These are phyloP conservation scores for Corbicula japonica DNA, from an alignment of 2,888 invertebrate genomes.

Conservation along the genomic window DNA sequence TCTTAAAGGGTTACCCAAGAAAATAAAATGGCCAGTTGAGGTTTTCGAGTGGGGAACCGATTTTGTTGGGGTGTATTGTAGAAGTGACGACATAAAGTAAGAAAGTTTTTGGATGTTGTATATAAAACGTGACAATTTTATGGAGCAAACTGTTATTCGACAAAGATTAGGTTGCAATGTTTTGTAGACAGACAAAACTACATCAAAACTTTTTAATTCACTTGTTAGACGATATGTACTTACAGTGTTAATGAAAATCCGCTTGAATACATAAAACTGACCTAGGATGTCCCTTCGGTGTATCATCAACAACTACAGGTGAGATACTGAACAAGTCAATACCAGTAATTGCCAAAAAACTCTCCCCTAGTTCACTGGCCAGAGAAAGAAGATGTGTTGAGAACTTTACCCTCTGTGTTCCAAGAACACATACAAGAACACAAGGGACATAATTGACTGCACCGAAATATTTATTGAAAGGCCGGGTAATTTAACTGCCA, in stretches of 20 bases:
- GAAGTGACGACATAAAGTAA: not conserved
- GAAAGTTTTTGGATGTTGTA: conserved; percentile 16
- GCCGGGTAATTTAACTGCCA: conserved; percentile 1
- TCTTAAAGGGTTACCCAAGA: not conserved
- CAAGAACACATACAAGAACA: too few relatives aligned
- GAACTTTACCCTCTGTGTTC: conserved; percentile 2
- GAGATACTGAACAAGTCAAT: conserved; percentile 2
- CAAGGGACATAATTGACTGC: not conserved
- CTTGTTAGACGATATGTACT: not conserved
- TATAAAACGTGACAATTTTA: conserved; percentile 1
- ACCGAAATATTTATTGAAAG: conserved; percentile 1
- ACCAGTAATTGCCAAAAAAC: conserved; percentile 1
- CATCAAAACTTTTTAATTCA: not conserved
- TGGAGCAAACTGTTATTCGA: not conserved
- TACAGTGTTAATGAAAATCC: conserved; percentile 11
- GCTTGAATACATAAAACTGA: conserved; percentile 13
- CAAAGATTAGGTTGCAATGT: too few relatives aligned
- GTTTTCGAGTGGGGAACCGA: not conserved
- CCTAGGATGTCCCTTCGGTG: not conserved
- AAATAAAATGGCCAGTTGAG: not conserved
- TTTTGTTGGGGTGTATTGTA: not conserved
- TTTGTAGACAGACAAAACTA: not conserved
- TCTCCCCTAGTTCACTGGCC: conserved; percentile 4
- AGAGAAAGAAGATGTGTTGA: conserved; percentile 4
- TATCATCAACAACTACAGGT: conserved; percentile 2